Evolutionary conservation across 92 coral and sea anemone genomes (phyloP).

Genomic region (Isaurus tuberculatus): DNA sequence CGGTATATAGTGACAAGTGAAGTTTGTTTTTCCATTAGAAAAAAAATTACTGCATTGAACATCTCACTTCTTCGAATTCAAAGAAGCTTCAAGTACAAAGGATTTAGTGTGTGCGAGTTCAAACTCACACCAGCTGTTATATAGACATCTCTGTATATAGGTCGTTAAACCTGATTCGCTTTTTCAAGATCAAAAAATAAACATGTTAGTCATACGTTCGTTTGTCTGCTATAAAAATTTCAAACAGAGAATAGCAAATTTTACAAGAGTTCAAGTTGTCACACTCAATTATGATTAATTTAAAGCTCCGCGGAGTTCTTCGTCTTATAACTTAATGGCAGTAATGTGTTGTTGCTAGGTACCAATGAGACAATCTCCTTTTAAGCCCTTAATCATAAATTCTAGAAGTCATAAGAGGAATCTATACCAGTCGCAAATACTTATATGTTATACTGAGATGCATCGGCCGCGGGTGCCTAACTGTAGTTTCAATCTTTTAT

Average conservation of each 20-base stretch:
- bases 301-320: not conserved
- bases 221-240: not conserved
- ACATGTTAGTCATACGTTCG: not conserved
- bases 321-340: conserved; percentile 13
- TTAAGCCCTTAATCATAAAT: conserved; percentile 35
- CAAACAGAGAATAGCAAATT: not conserved
- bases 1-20: not conserved
- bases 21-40: no score
- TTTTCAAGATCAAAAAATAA: not conserved
- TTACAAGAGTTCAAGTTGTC: not conserved
- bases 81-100: not conserved
- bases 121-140: not conserved
- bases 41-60: no score
- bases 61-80: not conserved
- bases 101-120: not conserved
- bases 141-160: not conserved
- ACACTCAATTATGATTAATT: not conserved
- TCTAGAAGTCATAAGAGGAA: not conserved
- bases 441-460: conserved; percentile 18
- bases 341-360: conserved; percentile 30
- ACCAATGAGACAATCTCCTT: not conserved
- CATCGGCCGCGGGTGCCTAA: not conserved
- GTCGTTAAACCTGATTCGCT: conserved; percentile 13
- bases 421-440: conserved; percentile 14
- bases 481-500: conserved; percentile 1